phyloP scores from a whole-genome alignment of 2,797 vertebrate genomes.

The Lithobates pipiens region DNA sequence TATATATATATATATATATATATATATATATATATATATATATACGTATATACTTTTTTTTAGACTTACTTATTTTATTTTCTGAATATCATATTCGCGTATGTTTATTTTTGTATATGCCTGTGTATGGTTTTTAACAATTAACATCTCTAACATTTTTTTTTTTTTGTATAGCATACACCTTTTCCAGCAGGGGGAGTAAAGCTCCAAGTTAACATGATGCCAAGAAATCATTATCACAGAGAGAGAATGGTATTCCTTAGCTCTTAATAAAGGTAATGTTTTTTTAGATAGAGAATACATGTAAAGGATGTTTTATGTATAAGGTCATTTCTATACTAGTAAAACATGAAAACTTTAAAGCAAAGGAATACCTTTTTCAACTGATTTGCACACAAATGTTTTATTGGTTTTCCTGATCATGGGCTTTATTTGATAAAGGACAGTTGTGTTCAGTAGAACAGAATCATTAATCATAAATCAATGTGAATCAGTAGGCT shows the following conservation, averaged over 20 bases:
- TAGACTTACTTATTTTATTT: no score
- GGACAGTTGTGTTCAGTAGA: not conserved
- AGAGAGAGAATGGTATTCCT: not conserved
- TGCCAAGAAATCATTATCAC: not conserved
- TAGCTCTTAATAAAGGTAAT: not conserved
- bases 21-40: no score
- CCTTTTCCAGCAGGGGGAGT: constrained; percentile 46
- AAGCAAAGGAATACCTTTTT: not conserved
- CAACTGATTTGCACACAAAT: not conserved
- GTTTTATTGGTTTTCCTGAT: not conserved
- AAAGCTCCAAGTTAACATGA: constrained; percentile 27
- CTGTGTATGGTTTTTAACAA: no score
- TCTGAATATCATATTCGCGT: no score
- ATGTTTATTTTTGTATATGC: no score
- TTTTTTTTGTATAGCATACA: not conserved
- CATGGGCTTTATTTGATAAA: not conserved
- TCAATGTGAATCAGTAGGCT: not conserved
- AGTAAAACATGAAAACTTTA: not conserved
- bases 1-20: no score
- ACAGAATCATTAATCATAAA: not conserved
- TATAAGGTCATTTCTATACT: constrained; percentile 1
- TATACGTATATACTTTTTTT: no score
- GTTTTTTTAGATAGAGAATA: not conserved
- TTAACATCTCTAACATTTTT: not conserved
- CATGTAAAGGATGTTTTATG: not conserved